These are phyloP conservation scores for Lucinisca nassula DNA, from an alignment of 2,888 invertebrate genomes.

Conservation along the genomic window DNA sequence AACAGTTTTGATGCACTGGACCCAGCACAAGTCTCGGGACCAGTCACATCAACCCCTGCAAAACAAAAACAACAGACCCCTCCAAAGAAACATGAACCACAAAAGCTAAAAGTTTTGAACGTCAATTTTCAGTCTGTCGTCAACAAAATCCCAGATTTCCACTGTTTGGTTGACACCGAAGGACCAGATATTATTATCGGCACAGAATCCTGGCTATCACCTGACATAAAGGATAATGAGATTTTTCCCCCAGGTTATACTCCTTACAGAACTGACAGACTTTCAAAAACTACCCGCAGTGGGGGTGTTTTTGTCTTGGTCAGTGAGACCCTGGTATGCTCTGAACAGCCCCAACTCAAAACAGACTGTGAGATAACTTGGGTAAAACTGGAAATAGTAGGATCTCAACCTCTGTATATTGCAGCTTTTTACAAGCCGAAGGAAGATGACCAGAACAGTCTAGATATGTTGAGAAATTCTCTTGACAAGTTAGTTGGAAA, in stretches of 20 bases:
- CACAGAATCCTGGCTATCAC: conserved; percentile 6
- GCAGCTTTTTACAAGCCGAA: not conserved
- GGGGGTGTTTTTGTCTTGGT: not conserved
- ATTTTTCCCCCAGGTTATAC: too few species aligned
- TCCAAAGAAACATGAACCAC: too few species aligned
- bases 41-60: too few species aligned
- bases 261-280: too few species aligned
- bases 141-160: not conserved
- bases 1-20: too few species aligned
- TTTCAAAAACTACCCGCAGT: not conserved
- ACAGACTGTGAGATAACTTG: not conserved
- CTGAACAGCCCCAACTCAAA: not conserved
- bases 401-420: not conserved
- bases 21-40: too few species aligned
- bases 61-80: too few species aligned
- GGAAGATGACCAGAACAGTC: not conserved
- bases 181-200: conserved; percentile 8
- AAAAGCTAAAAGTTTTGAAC: not conserved
- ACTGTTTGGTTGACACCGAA: not conserved
- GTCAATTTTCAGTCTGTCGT: not conserved
- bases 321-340: not conserved
- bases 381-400: not conserved
- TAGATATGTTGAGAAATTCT: not conserved
- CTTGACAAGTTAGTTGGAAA: not conserved
- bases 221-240: not conserved